A percentile compares a stretch with the other conserved stretches of the same genome.
Evolutionary conservation across 2,797 vertebrate genomes (phyloP).

Genomic region (Erethizon dorsatum): DNA sequence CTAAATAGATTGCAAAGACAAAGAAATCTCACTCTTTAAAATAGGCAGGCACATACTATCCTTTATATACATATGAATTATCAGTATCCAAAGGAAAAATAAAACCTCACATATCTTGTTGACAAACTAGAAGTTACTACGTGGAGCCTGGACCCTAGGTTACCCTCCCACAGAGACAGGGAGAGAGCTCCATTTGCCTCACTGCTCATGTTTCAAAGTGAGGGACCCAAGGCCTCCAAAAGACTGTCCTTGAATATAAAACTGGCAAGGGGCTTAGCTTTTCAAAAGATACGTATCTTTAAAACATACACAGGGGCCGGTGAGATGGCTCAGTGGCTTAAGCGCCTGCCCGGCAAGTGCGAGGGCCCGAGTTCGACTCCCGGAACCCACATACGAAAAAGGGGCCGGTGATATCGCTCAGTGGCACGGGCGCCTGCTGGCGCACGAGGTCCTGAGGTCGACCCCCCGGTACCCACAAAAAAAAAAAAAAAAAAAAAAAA

Average conservation of each 20-base stretch:
- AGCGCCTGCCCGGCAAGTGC: too few relatives aligned
- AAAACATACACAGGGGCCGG: background rate
- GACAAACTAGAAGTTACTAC: background rate
- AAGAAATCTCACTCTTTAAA: background rate
- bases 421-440: too few relatives aligned
- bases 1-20: slow-evolving; percentile 33
- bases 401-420: too few relatives aligned
- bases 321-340: too few relatives aligned
- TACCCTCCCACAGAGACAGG: background rate
- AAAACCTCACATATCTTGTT: background rate
- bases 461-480: too few relatives aligned
- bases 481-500: too few relatives aligned
- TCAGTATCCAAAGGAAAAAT: slow-evolving; percentile 24
- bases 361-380: too few relatives aligned
- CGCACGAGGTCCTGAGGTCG: too few relatives aligned
- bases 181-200: background rate
- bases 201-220: background rate
- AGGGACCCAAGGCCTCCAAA: background rate
- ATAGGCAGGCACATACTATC: background rate
- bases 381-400: too few relatives aligned
- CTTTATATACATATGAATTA: background rate
- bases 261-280: background rate
- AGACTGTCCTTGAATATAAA: background rate
- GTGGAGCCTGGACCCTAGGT: background rate
- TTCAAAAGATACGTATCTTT: slow-evolving; percentile 12